Conservation (phyloP, 1,140 invertebrate species). For the Cataglyphis hispanica region DNA sequence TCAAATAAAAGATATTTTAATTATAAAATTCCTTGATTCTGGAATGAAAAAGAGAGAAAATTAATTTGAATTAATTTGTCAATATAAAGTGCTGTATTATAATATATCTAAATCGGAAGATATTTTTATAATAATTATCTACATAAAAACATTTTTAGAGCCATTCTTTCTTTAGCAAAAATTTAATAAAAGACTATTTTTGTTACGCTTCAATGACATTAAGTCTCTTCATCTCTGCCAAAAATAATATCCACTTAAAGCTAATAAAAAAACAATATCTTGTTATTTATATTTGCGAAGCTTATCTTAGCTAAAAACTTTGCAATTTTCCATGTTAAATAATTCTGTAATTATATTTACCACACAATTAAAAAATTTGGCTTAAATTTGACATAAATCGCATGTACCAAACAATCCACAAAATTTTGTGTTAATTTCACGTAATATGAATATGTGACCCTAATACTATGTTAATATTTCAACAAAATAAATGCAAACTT, state of each 20-base stretch:
- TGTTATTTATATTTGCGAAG: background rate
- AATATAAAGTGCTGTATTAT: background rate
- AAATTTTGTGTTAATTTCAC: too few relatives aligned
- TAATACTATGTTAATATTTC: too few relatives aligned
- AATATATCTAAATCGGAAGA: background rate
- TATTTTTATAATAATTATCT: background rate
- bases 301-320: background rate
- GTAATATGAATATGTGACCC: too few relatives aligned
- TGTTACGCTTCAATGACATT: conserved; percentile 5
- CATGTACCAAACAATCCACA: too few relatives aligned
- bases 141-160: background rate
- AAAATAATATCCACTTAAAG: background rate
- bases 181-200: background rate
- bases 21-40: background rate
- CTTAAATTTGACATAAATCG: too few relatives aligned
- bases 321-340: conserved; percentile 4
- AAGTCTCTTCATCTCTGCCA: background rate
- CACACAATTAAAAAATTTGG: too few relatives aligned
- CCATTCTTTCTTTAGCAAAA: background rate
- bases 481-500: too few relatives aligned
- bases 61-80: background rate
- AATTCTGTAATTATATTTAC: background rate
- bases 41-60: background rate
- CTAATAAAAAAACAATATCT: conserved; percentile 14
- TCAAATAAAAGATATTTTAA: conserved; percentile 7